Conservation (phyloP, 2,888 invertebrate species). For the Hedya salicella region DNA sequence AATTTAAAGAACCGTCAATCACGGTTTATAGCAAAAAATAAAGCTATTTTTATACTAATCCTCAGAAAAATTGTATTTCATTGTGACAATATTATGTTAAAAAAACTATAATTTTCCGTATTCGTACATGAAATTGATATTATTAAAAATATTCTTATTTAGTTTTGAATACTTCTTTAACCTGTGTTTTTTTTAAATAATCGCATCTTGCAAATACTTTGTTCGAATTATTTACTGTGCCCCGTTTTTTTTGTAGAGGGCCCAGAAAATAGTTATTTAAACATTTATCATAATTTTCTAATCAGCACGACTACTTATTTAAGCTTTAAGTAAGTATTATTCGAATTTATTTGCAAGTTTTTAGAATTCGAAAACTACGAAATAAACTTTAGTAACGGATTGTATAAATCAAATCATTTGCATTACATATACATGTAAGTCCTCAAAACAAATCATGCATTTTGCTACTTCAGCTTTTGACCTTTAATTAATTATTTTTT, state of each 20-base stretch:
- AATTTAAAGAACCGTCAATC: neutral
- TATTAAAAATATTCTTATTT: neutral
- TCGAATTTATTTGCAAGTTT: constrained; percentile 18
- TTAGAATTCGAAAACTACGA: neutral
- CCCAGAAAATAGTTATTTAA: neutral
- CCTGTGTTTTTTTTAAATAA: neutral
- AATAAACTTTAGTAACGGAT: neutral
- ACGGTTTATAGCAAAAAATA: neutral
- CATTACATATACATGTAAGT: neutral
- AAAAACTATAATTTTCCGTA: neutral
- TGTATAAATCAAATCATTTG: neutral
- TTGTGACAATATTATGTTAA: too few species aligned
- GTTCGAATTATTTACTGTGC: neutral
- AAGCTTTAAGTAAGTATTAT: constrained; percentile 17
- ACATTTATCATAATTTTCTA: neutral
- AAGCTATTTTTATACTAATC: constrained; percentile 19
- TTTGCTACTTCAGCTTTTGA: neutral
- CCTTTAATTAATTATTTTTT: too few species aligned
- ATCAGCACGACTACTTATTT: constrained; percentile 1
- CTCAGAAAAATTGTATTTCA: too few species aligned
- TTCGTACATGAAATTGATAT: neutral
- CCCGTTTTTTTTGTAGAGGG: neutral
- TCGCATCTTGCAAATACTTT: neutral
- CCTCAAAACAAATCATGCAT: neutral
- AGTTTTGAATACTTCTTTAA: neutral